Evolutionary conservation across 2,888 invertebrate species (phyloP), one percentile per base, ranked within the genome.

Genomic region (Lamellibrachia columna): DNA sequence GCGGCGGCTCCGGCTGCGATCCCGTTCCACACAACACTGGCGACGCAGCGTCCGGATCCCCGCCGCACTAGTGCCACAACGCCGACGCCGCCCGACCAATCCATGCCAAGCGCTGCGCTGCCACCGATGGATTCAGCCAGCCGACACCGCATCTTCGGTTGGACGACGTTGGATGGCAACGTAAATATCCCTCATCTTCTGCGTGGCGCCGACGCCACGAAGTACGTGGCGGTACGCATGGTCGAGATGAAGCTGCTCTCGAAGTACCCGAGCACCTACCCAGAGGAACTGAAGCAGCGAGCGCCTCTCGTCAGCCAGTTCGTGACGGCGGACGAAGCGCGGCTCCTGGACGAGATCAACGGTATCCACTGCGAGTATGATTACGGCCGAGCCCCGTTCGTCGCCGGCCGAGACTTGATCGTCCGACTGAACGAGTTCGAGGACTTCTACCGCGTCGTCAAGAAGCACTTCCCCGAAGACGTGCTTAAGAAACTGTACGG

Each of bases 141-240:
- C 94, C 95, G 96, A 55, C 96, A 96, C 93, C 97, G 97, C 52
- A 95, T 98, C 95, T 99, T 99, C 96, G 98, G 98, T 92, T 99
- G 99, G 99, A 98, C 98, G 93, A 98, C 98, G 95, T 97, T 99
- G 92, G 98, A 98, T 93, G 98, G 95, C 53, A 22, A 75, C 53
- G 95, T 96, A 6, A 96, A 96, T 94, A 95, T 99, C 96, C 99
- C 99, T 1, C 99, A 98, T 96, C 98, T 99, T 94, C 98, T 98
- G 95, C 97, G 99, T 22, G 97, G 98, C 52, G 97, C 98, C 40
- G 98, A 98, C 96, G 75, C 75, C 15, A 22, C 75, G 22, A 98
- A 98, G 96, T 99, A 98, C 96, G 98, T 98, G 96, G 98, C 99
- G n/a, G 99, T 99, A 92, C 97, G 98, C 93, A 98, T 99, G 98